Evolutionary conservation across 1,140 invertebrate genomes (phyloP).

Genomic region (Meloidogyne floridensis): DNA sequence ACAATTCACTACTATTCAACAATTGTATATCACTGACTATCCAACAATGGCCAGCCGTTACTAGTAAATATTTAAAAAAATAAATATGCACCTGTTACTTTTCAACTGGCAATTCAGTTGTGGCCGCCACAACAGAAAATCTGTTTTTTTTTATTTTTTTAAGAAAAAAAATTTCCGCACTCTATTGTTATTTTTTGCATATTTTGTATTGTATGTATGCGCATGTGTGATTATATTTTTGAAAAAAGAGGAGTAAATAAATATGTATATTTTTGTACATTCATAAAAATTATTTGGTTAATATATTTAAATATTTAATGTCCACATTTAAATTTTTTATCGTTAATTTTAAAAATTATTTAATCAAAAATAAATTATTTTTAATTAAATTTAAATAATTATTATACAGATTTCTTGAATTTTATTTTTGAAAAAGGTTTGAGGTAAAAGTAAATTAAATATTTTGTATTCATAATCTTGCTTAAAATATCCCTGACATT

Average conservation of each 20-base stretch:
- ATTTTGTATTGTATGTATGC: neutral
- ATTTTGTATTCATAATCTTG: no score
- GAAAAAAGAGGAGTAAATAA: neutral
- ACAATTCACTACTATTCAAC: no score
- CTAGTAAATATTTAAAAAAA: neutral
- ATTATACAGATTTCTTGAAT: no score
- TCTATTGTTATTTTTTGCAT: neutral
- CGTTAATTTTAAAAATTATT: neutral
- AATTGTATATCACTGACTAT: neutral
- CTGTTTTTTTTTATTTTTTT: neutral
- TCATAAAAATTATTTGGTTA: neutral
- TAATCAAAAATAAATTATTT: neutral
- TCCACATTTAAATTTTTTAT: neutral
- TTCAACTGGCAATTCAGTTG: neutral
- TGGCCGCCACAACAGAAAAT: neutral
- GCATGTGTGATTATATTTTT: slow-evolving; percentile 6
- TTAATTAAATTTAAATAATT: neutral
- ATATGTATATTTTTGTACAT: neutral
- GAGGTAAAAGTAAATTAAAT: no score
- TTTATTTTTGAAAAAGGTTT: no score
- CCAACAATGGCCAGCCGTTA: slow-evolving; percentile 4
- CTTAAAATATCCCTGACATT: no score
- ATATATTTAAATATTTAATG: neutral
- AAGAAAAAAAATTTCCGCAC: neutral
- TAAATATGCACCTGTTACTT: neutral